Conservation (phyloP, 2,888 invertebrate species). For the Alviniconcha strummeri region DNA sequence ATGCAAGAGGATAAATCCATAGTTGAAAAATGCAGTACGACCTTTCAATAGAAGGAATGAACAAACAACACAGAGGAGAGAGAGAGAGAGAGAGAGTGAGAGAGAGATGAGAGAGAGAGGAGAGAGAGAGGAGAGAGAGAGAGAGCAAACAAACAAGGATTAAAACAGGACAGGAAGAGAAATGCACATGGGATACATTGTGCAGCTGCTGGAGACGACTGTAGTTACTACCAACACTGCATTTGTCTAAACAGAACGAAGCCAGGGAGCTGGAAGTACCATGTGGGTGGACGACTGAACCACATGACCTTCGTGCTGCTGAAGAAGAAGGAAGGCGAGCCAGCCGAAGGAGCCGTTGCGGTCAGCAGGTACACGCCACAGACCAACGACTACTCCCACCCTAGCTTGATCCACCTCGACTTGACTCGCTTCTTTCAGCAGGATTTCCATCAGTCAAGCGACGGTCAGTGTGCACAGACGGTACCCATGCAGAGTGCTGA, state of each 20-base stretch:
- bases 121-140: not conserved
- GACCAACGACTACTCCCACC: too few species aligned
- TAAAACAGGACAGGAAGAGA: not conserved
- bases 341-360: too few species aligned
- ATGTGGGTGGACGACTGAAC: not conserved
- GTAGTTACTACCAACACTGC: not conserved
- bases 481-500: too few species aligned
- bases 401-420: too few species aligned
- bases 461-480: too few species aligned
- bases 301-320: not conserved
- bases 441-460: too few species aligned
- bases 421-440: too few species aligned
- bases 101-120: not conserved
- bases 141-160: not conserved
- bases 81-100: not conserved
- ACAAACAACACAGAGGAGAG: not conserved
- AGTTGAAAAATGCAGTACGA: too few species aligned
- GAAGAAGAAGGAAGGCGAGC: too few species aligned
- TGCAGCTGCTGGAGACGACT: too few species aligned
- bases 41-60: not conserved
- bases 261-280: not conserved
- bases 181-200: not conserved
- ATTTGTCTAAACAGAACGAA: not conserved
- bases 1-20: too few species aligned
- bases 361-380: too few species aligned